Evolutionary conservation across 2,113 vertebrate species (phyloP), one percentile per base, ranked within the genome.

Genomic region (Cathartes aura): DNA sequence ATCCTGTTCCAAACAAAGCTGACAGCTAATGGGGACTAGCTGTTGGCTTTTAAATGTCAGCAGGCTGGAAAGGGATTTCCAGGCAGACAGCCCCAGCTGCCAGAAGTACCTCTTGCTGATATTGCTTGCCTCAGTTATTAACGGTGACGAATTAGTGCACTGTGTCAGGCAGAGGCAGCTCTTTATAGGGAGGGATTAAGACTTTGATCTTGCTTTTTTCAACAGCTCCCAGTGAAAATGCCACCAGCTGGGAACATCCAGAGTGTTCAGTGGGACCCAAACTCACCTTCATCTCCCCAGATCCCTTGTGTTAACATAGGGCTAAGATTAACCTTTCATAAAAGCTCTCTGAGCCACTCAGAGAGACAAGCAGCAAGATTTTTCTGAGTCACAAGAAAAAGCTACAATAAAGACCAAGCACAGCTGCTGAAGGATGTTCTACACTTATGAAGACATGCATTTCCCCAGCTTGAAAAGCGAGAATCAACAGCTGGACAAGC

Each of bases 41-140:
- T 17, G 6, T 18, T 71, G 84, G 67, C 92, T 92, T 96, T 97
- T 95, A 97, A 97, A 98, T 95, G 91, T 98, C 97, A 98, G 93
- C 78, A 95, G 92, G 90, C 48, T 94, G 96, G 83, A 95, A 82
- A 87, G 93, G 82, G 93, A 98, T 96, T 98, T 97, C 95, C 96
- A 96, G 78, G 81, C 94, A 89, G 84, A 67, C 79, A 88, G 78
- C 64, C 79, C 79, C 98, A 97, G 94, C 93, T 97, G 95, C 93
- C 95, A 90, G 80, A 94, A 83, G 92, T 82, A 96, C 63, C 95
- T 98, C 96, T 97, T 67, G 67, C 84, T 90, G 72, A 92, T 50
- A 50, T 10, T 84, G 94, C 63, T 93, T 84, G 32, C 53, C 73
- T 96, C 85, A 55, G 40, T 91, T 84, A 74, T 53, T 94, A 84